A percentile compares a stretch with the other conserved stretches of the same genome.
Conservation (phyloP, 2,797 vertebrate genomes). For the Melanotaenia maccullochi region DNA sequence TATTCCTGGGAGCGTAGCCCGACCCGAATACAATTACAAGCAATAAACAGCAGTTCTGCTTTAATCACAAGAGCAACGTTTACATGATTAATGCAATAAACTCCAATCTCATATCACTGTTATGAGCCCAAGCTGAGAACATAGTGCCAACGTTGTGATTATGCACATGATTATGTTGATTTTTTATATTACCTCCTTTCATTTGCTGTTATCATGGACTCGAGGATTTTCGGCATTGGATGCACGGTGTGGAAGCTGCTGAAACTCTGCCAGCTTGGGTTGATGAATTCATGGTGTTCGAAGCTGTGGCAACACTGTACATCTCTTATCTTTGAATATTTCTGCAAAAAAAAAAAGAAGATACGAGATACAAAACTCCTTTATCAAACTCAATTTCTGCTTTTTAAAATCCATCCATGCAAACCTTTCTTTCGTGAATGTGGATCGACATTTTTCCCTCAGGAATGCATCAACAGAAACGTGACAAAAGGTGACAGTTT, state of each 20-base stretch:
- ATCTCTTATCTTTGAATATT: conserved; percentile 15
- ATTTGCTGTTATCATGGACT: conserved; percentile 64
- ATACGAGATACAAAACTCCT: conserved; percentile 1
- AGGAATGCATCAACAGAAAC: background rate
- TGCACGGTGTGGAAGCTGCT: conserved; percentile 27
- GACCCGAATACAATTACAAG: conserved; percentile 79
- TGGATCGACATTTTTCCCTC: background rate
- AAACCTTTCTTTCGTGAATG: conserved; percentile 6
- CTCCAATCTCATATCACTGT: conserved; percentile 72
- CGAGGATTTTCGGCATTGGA: conserved; percentile 36
- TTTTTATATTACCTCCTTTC: conserved; percentile 73
- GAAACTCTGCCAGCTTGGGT: conserved; percentile 16
- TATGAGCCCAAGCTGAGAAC: conserved; percentile 73
- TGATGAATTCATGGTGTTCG: conserved; percentile 38
- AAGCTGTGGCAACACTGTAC: conserved; percentile 33
- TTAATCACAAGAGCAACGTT: conserved; percentile 80
- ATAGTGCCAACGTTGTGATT: conserved; percentile 64
- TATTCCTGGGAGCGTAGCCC: conserved; percentile 74
- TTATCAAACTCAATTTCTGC: conserved; percentile 19
- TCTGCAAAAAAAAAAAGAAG: conserved; percentile 9
- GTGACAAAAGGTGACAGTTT: conserved; percentile 14
- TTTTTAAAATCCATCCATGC: background rate
- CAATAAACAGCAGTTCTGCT: conserved; percentile 81
- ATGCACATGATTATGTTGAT: conserved; percentile 78
- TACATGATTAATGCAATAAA: conserved; percentile 82